Evolutionary conservation across 1,140 invertebrate species (phyloP), one percentile per base, ranked within the genome.

Genomic region (Mamestra configurata): DNA sequence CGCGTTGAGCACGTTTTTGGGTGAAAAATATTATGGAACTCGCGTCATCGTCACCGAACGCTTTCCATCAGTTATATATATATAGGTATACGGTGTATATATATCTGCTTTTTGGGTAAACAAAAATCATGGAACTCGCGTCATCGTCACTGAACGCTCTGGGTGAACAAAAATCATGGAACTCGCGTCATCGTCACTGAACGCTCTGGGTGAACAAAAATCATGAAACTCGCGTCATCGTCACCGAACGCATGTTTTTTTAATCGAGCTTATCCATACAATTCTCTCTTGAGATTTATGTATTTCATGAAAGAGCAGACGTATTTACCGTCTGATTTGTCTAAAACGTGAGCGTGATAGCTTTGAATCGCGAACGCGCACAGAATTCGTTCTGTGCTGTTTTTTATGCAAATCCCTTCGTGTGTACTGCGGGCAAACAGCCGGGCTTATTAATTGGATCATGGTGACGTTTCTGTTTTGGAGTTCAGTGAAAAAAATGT

Each of bases 281-380:
- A 49, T n/a, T n/a, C 57, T 55, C 18, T 73, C 71, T 5, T 7
- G 4, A 20, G 79, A 79, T 79, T 75, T 75, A 79, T 75, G 49
- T 75, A 40, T 59, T 75, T 79, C 59, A 79, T 64, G 79, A 79
- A 79, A 75, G 70, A 79, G 43, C 79, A 68, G 7, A 66, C 46
- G 70, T 71, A 68, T 79, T 79, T 75, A 43, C 79, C 40, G n/a
- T 43, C 24, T 75, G 70, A 79, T 79, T 64, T 68, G 40, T 73
- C 37, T 73, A 73, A 79, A 79, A 64, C 20, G 71, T 80, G 59
- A 2, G 75, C 75, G 40, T 66, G 61, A 77, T 77, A 68, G 27
- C 46, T 55, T 31, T 66, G 59, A 27, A 53, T 22, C 53, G 53
- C 31, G 13, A 22, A 31, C 57, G 59, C 61, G 40, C 20, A 18